Evolutionary conservation across 2,113 vertebrate species (phyloP).

Genomic region (Chroicocephalus ridibundus): DNA sequence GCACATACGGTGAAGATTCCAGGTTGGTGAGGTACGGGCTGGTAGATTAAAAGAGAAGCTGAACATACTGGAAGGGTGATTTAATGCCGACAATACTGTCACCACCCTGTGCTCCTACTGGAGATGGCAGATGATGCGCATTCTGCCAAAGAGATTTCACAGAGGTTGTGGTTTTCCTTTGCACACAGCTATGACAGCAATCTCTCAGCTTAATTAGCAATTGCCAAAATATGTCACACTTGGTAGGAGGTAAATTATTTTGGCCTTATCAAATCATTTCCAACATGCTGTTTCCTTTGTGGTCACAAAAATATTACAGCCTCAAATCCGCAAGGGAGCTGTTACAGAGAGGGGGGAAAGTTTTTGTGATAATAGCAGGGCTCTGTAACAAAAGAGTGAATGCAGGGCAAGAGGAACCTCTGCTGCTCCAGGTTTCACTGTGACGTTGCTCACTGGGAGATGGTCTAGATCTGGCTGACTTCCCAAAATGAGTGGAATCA

Average conservation of each 20-base stretch:
- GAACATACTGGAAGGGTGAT: not conserved
- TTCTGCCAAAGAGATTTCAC: not conserved
- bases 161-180: not conserved
- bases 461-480: not conserved
- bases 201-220: constrained; percentile 5
- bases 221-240: not conserved
- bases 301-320: not conserved
- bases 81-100: not conserved
- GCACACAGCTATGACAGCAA: not conserved
- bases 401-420: not conserved
- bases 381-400: not conserved
- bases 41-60: not conserved
- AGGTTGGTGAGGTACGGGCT: not conserved
- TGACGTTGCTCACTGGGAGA: not conserved
- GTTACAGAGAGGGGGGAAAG: rapidly evolving
- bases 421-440: not conserved
- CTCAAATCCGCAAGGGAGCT: not conserved
- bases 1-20: not conserved
- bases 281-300: not conserved
- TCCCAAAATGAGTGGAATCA: not conserved
- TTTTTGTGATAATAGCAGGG: not conserved
- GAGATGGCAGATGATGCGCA: not conserved
- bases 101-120: not conserved
- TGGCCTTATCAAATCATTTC: constrained; percentile 16
- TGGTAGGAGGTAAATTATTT: constrained; percentile 31